Evolutionary conservation across 2,888 invertebrate species (phyloP), one percentile per base, ranked within the genome.

Genomic region (Lysandra coridon): DNA sequence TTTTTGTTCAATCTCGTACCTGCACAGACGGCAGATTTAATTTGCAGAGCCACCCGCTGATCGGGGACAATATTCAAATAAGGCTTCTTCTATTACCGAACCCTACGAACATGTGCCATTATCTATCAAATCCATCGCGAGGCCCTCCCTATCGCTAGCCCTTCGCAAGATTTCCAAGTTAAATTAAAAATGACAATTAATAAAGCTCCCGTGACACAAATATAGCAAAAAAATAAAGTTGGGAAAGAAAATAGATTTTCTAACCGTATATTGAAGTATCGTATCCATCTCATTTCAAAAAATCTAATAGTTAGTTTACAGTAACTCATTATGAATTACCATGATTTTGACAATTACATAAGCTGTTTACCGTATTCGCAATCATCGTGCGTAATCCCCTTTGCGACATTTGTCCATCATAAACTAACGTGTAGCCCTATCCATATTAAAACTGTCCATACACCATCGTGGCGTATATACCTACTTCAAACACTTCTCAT

Each of bases 41-140:
- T 93, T 92, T 90, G 85, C 89, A 88, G 88, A 87, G 88, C 91
- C 92, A 92, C 91, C 91, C 87, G 88, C 87, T 87, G 89, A 90
- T 92, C 87, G 88, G 87, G 89, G 88, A 90, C 92, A 89, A 91
- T 93, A 94, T 94, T 94, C 92, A 93, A 94, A 94, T 93, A 93
- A 91, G 93, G 92, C 88, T 93, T 93, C 94, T 88, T 91, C 90
- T 93, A 92, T 92, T 93, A 92, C 90, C 89, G 86, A 87, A 87
- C 90, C 92, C 92, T 90, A 90, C 88, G 91, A 57, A 91, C 90
- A 89, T 89, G 89, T 79, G 85, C 90, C 86, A 90, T 93, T 94
- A 92, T 93, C 92, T 92, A 90, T 89, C 87, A 86, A 86, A 88
- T 88, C 88, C 89, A 92, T 92, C 91, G 89, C 91, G 88, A 84